phyloP scores from a whole-genome alignment of 2,113 vertebrate genomes.

The Gavia stellata region DNA sequence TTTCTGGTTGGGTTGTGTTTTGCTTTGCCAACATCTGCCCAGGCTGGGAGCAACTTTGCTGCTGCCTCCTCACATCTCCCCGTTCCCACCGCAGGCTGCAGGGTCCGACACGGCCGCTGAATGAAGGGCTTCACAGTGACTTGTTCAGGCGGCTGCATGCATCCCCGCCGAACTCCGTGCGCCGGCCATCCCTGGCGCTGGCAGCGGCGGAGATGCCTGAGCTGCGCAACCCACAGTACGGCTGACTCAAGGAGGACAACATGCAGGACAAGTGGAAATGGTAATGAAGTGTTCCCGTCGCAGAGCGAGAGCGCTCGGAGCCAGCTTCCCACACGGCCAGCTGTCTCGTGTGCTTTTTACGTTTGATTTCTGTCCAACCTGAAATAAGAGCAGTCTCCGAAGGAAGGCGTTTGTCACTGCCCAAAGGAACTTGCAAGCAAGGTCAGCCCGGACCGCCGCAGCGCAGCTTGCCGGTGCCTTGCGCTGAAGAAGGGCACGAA shows the following conservation, averaged over 20 bases:
- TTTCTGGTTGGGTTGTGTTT: not conserved
- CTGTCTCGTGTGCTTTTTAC: not conserved
- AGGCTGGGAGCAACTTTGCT: not conserved
- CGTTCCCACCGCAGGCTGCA: rapidly evolving
- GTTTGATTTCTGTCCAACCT: not conserved
- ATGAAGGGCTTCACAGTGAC: not conserved
- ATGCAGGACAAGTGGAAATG: not conserved
- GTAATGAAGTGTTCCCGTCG: not conserved
- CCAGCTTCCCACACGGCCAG: not conserved
- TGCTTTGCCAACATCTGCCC: not conserved
- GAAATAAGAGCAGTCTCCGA: not conserved
- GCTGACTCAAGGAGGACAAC: not conserved
- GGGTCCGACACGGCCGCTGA: rapidly evolving
- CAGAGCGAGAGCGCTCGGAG: not conserved
- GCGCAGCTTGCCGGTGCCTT: rapidly evolving
- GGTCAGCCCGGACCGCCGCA: not conserved
- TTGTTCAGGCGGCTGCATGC: not conserved
- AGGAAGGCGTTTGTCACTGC: not conserved
- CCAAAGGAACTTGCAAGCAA: not conserved
- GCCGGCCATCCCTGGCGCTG: rapidly evolving
- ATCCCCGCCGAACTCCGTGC: not conserved
- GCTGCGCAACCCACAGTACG: not conserved
- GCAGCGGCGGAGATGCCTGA: not conserved
- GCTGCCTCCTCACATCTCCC: not conserved
- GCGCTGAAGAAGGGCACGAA: not conserved